phyloP scores from a whole-genome alignment of 1,140 invertebrate species.

The Scylla paramamosain region DNA sequence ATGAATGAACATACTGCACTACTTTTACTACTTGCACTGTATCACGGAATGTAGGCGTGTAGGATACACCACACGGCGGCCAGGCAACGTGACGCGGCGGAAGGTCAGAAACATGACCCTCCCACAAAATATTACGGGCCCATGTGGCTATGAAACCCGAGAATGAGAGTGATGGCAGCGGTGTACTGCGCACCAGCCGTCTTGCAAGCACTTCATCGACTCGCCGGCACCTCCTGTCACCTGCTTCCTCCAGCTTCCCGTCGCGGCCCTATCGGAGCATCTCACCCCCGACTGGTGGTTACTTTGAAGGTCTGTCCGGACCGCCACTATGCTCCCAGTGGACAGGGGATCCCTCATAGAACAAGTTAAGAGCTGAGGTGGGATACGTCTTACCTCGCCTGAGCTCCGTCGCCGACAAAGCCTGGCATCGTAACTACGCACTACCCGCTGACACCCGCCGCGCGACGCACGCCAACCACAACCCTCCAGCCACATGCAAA shows the following conservation, averaged over 20 bases:
- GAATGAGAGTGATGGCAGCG: background rate
- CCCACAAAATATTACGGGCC: background rate
- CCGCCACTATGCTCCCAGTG: too few relatives aligned
- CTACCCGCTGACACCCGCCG: constrained; percentile 52
- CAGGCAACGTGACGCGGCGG: background rate
- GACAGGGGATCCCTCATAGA: background rate
- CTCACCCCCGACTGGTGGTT: too few relatives aligned
- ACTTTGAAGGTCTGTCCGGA: too few relatives aligned
- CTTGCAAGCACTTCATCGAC: constrained; percentile 15
- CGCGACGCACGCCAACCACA: background rate
- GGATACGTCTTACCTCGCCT: constrained; percentile 50
- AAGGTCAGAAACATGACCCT: too few relatives aligned
- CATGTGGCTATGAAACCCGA: constrained; percentile 18
- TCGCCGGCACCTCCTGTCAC: background rate
- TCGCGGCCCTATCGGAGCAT: too few relatives aligned
- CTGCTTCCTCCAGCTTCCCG: background rate
- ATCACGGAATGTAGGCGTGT: background rate
- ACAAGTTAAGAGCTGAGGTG: background rate
- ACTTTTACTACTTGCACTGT: background rate
- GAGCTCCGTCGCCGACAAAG: constrained; percentile 66
- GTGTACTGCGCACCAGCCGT: constrained; percentile 45
- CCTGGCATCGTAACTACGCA: constrained; percentile 63
- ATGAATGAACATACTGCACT: background rate
- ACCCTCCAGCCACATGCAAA: background rate
- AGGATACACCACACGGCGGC: background rate